phyloP scores from a whole-genome alignment of 1,140 invertebrate species.

The Lasioglossum albipes region DNA sequence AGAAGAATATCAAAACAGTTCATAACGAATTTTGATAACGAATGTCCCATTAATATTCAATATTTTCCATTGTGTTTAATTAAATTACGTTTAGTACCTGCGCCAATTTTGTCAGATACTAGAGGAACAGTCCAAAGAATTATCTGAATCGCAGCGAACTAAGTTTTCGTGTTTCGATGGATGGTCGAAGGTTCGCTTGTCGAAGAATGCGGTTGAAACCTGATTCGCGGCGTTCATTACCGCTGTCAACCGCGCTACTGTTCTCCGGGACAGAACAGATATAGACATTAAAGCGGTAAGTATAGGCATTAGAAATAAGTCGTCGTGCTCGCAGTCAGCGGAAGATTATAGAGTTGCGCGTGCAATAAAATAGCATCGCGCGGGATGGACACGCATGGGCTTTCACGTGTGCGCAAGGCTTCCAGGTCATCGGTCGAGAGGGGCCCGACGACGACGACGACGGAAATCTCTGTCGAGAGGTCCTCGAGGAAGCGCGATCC shows the following conservation, averaged over 20 bases:
- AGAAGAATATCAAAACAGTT: no score
- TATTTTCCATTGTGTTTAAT: no score
- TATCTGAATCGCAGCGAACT: neutral
- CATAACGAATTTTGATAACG: no score
- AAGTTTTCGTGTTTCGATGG: neutral
- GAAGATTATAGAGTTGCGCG: conserved; percentile 51
- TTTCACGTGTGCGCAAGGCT: conserved; percentile 46
- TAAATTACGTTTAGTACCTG: no score
- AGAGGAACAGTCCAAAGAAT: no score
- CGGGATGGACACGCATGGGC: conserved; percentile 22
- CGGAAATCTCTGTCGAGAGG: conserved; percentile 19
- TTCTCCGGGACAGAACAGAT: conserved; percentile 2
- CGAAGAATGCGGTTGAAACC: neutral
- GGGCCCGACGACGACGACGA: conserved; percentile 20
- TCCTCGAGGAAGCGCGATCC: conserved; percentile 47
- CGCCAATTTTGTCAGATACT: no score
- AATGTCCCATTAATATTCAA: no score
- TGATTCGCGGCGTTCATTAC: neutral
- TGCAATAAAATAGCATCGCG: conserved; percentile 47
- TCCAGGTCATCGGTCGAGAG: conserved; percentile 63
- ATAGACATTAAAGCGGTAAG: conserved; percentile 49
- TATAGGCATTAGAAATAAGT: conserved; percentile 41
- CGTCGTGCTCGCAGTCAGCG: conserved; percentile 18
- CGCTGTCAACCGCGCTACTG: conserved; percentile 25
- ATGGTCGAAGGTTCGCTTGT: neutral